A percentile compares a stretch with the other conserved stretches of the same genome.
Evolutionary conservation across 2,888 invertebrate genomes (phyloP).

Genomic region (Crioceris asparagi): DNA sequence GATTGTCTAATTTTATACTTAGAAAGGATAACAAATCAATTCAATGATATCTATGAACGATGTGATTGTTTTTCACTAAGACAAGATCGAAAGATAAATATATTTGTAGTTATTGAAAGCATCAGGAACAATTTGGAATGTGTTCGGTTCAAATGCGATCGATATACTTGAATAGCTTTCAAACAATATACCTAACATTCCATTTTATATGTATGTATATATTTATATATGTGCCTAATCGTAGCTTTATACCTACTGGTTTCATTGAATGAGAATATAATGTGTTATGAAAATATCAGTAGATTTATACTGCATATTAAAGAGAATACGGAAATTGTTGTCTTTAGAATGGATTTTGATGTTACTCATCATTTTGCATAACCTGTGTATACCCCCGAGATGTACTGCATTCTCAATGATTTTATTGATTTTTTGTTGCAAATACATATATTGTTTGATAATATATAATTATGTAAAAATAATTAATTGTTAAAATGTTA

Average conservation of each 20-base stretch:
- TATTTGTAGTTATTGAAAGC: neutral
- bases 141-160: neutral
- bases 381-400: too few relatives aligned
- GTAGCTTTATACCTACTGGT: conserved; percentile 29
- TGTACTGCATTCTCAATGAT: too few relatives aligned
- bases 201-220: conserved; percentile 22
- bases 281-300: conserved; percentile 7
- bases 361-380: too few relatives aligned
- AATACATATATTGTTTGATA: conserved; percentile 9
- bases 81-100: too few relatives aligned
- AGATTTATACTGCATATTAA: too few relatives aligned
- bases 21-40: too few relatives aligned
- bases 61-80: too few relatives aligned
- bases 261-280: conserved; percentile 7
- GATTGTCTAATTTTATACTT: too few relatives aligned
- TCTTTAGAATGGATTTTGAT: too few relatives aligned
- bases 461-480: conserved; percentile 15
- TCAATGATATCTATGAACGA: too few relatives aligned
- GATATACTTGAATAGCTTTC: too few relatives aligned
- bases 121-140: neutral
- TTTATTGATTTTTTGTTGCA: conserved; percentile 1
- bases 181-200: conserved; percentile 14
- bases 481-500: conserved; percentile 33
- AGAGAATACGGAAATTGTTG: too few relatives aligned
- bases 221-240: conserved; percentile 37